Conservation (phyloP, 2,888 invertebrate species). For the Pyralis farinalis region DNA sequence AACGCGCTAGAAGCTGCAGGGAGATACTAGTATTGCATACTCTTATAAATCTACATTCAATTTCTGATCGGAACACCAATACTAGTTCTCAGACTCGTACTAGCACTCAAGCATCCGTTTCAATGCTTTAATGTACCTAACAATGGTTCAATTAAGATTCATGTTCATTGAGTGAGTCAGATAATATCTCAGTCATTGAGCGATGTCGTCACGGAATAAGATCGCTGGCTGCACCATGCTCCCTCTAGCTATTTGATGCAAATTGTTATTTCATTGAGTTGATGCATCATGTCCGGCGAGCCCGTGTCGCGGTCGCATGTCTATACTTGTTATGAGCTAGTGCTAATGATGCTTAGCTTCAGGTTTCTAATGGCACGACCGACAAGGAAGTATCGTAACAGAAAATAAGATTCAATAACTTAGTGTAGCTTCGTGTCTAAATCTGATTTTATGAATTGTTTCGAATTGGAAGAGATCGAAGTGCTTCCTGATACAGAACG, state of each 20-base stretch:
- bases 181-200: conserved; percentile 57
- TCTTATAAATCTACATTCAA: too few relatives aligned
- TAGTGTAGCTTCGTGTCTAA: too few relatives aligned
- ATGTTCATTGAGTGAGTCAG: conserved; percentile 74
- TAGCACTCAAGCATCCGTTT: neutral
- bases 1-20: too few relatives aligned
- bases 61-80: neutral
- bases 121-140: neutral
- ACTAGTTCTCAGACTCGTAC: neutral
- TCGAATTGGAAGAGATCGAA: too few relatives aligned
- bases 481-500: too few relatives aligned
- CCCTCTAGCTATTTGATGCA: conserved; percentile 29
- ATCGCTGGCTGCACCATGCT: conserved; percentile 10
- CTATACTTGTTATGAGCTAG: conserved; percentile 25
- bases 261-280: conserved; percentile 61
- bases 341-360: conserved; percentile 19
- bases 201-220: conserved; percentile 37
- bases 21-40: too few relatives aligned
- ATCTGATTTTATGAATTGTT: too few relatives aligned
- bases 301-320: conserved; percentile 53
- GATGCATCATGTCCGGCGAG: conserved; percentile 59
- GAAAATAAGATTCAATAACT: too few relatives aligned
- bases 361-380: conserved; percentile 12
- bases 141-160: conserved; percentile 65
- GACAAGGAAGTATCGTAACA: neutral